A percentile compares a stretch with the other conserved stretches of the same genome.
Conservation (phyloP, 1,140 invertebrate species). For the Zaprionus ghesquierei region DNA sequence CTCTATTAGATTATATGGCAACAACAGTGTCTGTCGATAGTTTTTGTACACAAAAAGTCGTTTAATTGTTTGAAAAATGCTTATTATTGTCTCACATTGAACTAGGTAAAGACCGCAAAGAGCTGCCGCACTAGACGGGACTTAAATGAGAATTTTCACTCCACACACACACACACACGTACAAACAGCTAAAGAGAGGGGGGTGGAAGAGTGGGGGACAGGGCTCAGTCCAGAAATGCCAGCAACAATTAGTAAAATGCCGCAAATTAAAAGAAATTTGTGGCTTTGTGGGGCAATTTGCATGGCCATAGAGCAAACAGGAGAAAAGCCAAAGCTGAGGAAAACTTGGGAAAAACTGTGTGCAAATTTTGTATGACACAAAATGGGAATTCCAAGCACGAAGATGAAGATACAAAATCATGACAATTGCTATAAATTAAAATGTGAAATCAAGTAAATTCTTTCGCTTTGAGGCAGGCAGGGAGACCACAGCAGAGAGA, state of each 20-base stretch:
- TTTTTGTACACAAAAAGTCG: neutral
- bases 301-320: conserved; percentile 20
- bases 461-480: neutral
- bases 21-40: neutral
- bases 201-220: neutral
- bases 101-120: neutral
- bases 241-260: conserved; percentile 28
- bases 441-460: conserved; percentile 67
- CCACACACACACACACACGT: neutral
- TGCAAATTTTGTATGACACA: neutral
- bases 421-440: conserved; percentile 52
- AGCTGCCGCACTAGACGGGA: neutral
- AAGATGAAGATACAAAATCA: conserved; percentile 2
- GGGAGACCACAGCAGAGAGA: neutral
- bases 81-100: conserved; percentile 10
- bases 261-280: conserved; percentile 47
- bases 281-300: conserved; percentile 42
- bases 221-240: conserved; percentile 13
- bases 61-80: conserved; percentile 21
- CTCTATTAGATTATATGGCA: neutral
- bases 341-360: conserved; percentile 24
- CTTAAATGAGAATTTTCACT: neutral
- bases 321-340: conserved; percentile 20
- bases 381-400: neutral
- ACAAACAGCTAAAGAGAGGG: neutral